These are phyloP conservation scores for Cryptus armator DNA, from an alignment of 2,888 invertebrate species.

Conservation along the genomic window DNA sequence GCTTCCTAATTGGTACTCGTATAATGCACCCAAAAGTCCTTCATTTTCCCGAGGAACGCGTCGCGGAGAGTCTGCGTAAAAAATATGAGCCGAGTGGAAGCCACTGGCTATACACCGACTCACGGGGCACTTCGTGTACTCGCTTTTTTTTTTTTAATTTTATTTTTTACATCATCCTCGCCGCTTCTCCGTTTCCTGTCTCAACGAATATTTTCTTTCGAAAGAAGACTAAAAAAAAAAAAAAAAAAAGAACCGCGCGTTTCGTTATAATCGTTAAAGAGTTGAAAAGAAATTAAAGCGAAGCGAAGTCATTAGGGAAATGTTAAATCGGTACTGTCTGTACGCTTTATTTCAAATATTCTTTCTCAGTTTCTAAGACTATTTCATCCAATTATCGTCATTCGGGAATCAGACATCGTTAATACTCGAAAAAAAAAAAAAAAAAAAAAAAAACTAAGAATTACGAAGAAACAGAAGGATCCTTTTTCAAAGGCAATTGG, in stretches of 20 bases:
- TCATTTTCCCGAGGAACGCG: slow-evolving; percentile 44
- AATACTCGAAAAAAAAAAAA: background rate
- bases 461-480: background rate
- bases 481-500: slow-evolving; percentile 16
- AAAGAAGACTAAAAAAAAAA: background rate
- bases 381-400: background rate
- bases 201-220: background rate
- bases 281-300: background rate
- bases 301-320: background rate
- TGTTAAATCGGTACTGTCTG: background rate
- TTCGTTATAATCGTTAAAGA: slow-evolving; percentile 1
- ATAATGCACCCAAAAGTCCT: slow-evolving; percentile 59
- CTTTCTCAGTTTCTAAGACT: too few relatives aligned
- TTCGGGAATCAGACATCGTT: background rate
- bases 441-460: background rate
- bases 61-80: slow-evolving; percentile 38
- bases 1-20: slow-evolving; percentile 64
- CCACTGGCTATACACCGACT: slow-evolving; percentile 13
- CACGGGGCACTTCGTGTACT: slow-evolving; percentile 13
- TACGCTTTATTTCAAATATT: background rate
- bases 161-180: slow-evolving; percentile 8
- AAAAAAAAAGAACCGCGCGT: background rate
- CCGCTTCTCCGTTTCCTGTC: background rate
- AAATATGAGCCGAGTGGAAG: slow-evolving; percentile 39
- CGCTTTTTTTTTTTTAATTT: slow-evolving; percentile 12